These are phyloP conservation scores for Ligdia adustata DNA, from an alignment of 2,888 invertebrate genomes.

Conservation along the genomic window DNA sequence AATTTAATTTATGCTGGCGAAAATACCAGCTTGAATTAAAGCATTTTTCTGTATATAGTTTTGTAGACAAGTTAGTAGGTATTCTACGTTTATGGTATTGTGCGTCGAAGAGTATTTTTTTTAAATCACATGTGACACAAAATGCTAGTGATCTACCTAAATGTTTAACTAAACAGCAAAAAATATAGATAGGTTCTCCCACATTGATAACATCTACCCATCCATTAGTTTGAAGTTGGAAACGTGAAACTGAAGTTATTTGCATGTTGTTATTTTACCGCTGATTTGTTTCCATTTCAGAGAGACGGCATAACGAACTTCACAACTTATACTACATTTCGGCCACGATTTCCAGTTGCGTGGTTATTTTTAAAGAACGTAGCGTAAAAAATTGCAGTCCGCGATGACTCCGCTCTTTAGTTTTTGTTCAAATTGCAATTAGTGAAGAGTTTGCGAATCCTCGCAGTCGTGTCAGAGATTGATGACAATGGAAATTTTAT, in stretches of 20 bases:
- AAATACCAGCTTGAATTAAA: too few species aligned
- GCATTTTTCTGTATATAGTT: too few species aligned
- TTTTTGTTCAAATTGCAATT: constrained; percentile 83
- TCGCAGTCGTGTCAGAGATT: constrained; percentile 81
- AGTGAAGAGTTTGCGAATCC: constrained; percentile 82
- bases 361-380: constrained; percentile 65
- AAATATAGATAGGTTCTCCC: too few species aligned
- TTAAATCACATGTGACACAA: too few species aligned
- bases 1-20: too few species aligned
- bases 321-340: constrained; percentile 29
- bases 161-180: too few species aligned
- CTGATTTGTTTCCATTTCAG: constrained; percentile 21
- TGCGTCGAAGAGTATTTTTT: too few species aligned
- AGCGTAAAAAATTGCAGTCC: constrained; percentile 72
- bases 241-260: constrained; percentile 13
- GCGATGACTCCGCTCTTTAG: constrained; percentile 79
- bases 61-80: too few species aligned
- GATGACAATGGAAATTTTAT: constrained; percentile 84
- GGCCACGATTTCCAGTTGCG: constrained; percentile 36
- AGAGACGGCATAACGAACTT: constrained; percentile 25
- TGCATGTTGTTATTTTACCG: constrained; percentile 17
- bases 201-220: too few species aligned
- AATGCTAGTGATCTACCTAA: too few species aligned
- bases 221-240: constrained; percentile 1
- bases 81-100: too few species aligned